phyloP scores from a whole-genome alignment of 2,113 vertebrate genomes.

The Diadophis punctatus region DNA sequence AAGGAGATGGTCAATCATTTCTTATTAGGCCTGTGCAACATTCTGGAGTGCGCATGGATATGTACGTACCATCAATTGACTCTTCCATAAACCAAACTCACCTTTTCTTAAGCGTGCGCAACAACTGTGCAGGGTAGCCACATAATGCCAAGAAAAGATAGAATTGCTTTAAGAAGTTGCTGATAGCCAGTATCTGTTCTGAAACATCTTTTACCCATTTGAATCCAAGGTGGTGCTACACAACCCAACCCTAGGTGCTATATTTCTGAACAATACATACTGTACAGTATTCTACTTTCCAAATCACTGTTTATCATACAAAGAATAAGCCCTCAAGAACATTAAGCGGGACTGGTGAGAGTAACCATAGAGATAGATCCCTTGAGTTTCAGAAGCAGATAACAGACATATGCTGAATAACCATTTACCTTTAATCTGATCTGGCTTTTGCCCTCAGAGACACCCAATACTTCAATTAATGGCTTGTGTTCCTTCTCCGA shows the following conservation, averaged over 20 bases:
- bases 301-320: not conserved
- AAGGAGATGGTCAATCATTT: not conserved
- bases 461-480: slow-evolving; percentile 69
- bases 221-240: not conserved
- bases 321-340: not conserved
- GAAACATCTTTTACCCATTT: not conserved
- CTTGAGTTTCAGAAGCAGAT: not conserved
- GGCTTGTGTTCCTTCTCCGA: slow-evolving; percentile 32
- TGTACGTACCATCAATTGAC: not conserved
- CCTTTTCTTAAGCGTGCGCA: not conserved
- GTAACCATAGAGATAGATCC: not conserved
- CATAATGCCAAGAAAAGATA: not conserved
- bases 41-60: not conserved
- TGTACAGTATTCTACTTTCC: not conserved
- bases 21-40: not conserved
- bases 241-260: not conserved
- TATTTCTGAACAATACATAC: not conserved
- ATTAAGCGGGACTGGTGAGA: not conserved
- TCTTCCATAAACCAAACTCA: not conserved
- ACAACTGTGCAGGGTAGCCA: not conserved
- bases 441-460: slow-evolving; percentile 65
- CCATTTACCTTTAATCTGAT: slow-evolving; percentile 71
- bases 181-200: not conserved
- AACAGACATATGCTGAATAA: not conserved
- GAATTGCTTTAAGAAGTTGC: not conserved